Evolutionary conservation across 1,140 invertebrate species (phyloP).

Genomic region (Globodera ellingtonae): DNA sequence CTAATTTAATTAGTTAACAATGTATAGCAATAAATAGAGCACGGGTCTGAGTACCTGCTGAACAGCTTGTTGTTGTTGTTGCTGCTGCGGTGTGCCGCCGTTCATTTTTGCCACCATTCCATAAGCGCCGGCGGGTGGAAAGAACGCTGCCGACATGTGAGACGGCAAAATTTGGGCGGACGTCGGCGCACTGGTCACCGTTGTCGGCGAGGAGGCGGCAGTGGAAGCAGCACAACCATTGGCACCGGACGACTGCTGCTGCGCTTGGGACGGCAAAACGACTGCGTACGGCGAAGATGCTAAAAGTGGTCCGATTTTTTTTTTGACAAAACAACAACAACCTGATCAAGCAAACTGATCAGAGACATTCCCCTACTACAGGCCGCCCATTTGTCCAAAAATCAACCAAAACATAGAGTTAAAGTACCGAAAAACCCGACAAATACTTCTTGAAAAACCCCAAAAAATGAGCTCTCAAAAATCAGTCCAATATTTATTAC

Average conservation of each 20-base stretch:
- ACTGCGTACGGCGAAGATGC: not conserved
- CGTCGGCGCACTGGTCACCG: slow-evolving; percentile 7
- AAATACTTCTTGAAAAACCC: too few relatives aligned
- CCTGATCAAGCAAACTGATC: too few relatives aligned
- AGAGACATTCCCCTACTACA: too few relatives aligned
- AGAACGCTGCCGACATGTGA: slow-evolving; percentile 2
- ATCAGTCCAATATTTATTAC: not conserved
- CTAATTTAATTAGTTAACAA: too few relatives aligned
- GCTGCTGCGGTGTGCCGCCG: not conserved
- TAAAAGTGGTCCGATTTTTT: too few relatives aligned
- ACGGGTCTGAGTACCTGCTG: too few relatives aligned
- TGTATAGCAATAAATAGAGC: too few relatives aligned
- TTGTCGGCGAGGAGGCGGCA: not conserved
- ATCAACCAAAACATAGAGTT: too few relatives aligned
- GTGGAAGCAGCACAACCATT: not conserved
- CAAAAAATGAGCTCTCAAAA: too few relatives aligned
- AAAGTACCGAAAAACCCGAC: too few relatives aligned
- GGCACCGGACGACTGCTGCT: slow-evolving; percentile 11
- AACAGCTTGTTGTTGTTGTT: not conserved
- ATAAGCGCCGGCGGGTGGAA: not conserved
- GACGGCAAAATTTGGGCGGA: slow-evolving; percentile 15
- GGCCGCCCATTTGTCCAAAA: too few relatives aligned
- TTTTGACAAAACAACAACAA: too few relatives aligned
- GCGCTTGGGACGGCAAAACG: slow-evolving; percentile 3
- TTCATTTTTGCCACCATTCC: slow-evolving; percentile 14